Evolutionary conservation across 1,140 invertebrate genomes (phyloP).

Genomic region (Cheumatopsyche charites): DNA sequence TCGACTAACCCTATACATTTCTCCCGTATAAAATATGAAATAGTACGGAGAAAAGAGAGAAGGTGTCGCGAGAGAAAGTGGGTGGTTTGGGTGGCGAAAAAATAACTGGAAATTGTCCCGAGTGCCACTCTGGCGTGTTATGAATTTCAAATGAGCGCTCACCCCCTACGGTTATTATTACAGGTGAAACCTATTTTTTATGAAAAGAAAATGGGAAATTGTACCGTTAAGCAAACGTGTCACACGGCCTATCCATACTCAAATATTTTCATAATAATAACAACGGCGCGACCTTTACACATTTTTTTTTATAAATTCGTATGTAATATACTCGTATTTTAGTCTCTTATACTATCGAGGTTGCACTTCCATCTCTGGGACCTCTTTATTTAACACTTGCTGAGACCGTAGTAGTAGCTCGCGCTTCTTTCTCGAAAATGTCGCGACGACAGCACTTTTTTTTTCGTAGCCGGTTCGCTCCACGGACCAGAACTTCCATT

Average conservation of each 20-base stretch:
- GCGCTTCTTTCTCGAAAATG: slow-evolving; percentile 38
- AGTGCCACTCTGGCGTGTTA: slow-evolving; percentile 45
- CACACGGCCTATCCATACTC: slow-evolving; percentile 25
- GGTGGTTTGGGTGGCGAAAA: slow-evolving; percentile 28
- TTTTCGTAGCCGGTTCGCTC: slow-evolving; percentile 39
- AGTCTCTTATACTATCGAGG: neutral
- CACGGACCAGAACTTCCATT: slow-evolving; percentile 47
- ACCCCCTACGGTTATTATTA: slow-evolving; percentile 32
- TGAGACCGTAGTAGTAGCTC: slow-evolving; percentile 38
- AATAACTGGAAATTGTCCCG: slow-evolving; percentile 44
- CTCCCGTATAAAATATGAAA: too few species aligned
- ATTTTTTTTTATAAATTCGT: too few species aligned
- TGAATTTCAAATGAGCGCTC: slow-evolving; percentile 47
- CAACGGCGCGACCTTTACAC: neutral
- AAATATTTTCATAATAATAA: slow-evolving; percentile 23
- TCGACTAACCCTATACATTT: too few species aligned
- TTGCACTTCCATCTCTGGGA: slow-evolving; percentile 3
- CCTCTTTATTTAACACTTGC: slow-evolving; percentile 36
- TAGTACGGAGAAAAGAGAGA: neutral
- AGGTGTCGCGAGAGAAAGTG: neutral
- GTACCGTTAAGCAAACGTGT: slow-evolving; percentile 33
- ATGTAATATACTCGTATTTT: neutral
- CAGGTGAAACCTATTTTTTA: slow-evolving; percentile 40
- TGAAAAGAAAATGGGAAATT: slow-evolving; percentile 34
- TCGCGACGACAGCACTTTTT: slow-evolving; percentile 47